Percentiles rank a stretch among this genome's conserved stretches.
These are phyloP conservation scores for Microtus californicus DNA, from an alignment of 2,797 vertebrate genomes.

Conservation along the genomic window DNA sequence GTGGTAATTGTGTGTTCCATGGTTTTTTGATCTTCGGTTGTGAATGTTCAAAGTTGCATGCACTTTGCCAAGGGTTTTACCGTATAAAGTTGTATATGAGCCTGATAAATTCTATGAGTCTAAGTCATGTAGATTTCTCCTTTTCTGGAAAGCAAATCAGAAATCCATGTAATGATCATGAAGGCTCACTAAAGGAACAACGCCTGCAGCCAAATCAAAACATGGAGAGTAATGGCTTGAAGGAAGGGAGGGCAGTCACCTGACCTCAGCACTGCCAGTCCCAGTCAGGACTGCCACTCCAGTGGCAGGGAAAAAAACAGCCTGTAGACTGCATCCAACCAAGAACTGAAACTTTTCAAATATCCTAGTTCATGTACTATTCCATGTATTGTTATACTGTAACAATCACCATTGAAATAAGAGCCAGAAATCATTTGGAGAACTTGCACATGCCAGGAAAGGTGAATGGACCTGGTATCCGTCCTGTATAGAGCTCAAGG, in stretches of 20 bases:
- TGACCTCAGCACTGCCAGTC: neutral
- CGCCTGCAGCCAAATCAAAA: neutral
- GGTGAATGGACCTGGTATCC: neutral
- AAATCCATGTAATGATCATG: neutral
- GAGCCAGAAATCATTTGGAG: slow-evolving; percentile 23
- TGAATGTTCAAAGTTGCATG: slow-evolving; percentile 3
- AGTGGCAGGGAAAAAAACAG: neutral
- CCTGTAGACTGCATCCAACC: neutral
- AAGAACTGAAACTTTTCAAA: neutral
- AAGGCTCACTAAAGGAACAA: slow-evolving; percentile 1
- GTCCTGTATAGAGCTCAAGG: neutral
- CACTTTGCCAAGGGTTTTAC: neutral
- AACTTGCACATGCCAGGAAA: neutral
- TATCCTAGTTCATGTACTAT: neutral
- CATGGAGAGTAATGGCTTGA: neutral
- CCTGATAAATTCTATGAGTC: neutral
- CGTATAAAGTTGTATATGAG: neutral
- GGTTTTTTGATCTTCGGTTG: neutral
- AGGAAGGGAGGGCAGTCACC: neutral
- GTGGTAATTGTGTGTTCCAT: neutral
- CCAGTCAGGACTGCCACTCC: too few relatives aligned
- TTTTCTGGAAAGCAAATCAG: slow-evolving; percentile 27
- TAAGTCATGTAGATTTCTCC: neutral
- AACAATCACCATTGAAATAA: neutral
- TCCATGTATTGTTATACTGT: neutral